These are phyloP conservation scores for Mythimna ferrago DNA, from an alignment of 2,888 invertebrate genomes.

Conservation along the genomic window DNA sequence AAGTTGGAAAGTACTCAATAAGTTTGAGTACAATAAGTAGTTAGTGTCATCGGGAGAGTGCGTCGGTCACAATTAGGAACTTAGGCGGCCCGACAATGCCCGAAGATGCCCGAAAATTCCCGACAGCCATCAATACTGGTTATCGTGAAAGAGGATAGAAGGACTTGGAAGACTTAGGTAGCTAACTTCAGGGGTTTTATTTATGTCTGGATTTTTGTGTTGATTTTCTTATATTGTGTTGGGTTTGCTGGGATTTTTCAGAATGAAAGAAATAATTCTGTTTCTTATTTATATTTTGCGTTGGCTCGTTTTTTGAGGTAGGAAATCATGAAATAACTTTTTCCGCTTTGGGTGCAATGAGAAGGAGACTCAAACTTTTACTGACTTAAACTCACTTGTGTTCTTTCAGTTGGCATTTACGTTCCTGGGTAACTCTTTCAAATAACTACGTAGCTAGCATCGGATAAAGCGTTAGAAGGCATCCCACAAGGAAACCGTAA, in stretches of 20 bases:
- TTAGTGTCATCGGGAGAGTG: slow-evolving; percentile 47
- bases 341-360: too few species aligned
- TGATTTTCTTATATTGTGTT: background rate
- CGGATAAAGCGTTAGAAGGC: too few species aligned
- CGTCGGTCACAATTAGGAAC: slow-evolving; percentile 62
- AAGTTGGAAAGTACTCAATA: slow-evolving; percentile 49
- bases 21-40: slow-evolving; percentile 57
- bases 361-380: too few species aligned
- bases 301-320: too few species aligned
- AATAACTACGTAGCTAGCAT: too few species aligned
- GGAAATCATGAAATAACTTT: too few species aligned
- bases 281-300: background rate
- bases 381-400: too few species aligned
- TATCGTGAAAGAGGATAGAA: slow-evolving; percentile 26
- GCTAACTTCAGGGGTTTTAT: slow-evolving; percentile 25
- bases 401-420: too few species aligned
- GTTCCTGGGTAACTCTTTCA: too few species aligned
- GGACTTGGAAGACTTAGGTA: slow-evolving; percentile 16
- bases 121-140: slow-evolving; percentile 60
- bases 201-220: slow-evolving; percentile 13
- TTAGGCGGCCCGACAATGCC: slow-evolving; percentile 32
- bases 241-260: background rate
- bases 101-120: slow-evolving; percentile 21
- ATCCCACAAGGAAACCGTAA: too few species aligned
- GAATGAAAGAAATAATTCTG: background rate